Percentiles rank a stretch among this genome's conserved stretches.
These are phyloP conservation scores for Hoplostethus mediterraneus DNA, from an alignment of 2,797 vertebrate genomes.

Conservation along the genomic window DNA sequence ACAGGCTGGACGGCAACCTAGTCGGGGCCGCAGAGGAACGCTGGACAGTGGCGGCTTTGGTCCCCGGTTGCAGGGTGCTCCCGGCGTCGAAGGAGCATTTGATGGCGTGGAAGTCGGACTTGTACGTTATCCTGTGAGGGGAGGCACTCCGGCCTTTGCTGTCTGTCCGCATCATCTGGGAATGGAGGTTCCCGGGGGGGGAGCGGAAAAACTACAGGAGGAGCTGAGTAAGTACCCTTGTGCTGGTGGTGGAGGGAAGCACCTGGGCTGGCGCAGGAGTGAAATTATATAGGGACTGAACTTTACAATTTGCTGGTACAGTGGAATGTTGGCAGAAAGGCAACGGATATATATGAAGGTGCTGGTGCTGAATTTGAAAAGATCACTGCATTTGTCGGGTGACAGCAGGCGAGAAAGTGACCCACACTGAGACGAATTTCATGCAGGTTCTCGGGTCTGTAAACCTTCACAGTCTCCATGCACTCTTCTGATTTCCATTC, in stretches of 20 bases:
- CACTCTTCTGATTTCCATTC: conserved; percentile 14
- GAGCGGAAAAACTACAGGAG: conserved; percentile 13
- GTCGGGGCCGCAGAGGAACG: conserved; percentile 30
- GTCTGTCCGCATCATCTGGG: conserved; percentile 89
- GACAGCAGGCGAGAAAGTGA: conserved; percentile 25
- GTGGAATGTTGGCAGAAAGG: conserved; percentile 44
- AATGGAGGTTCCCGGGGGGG: conserved; percentile 22
- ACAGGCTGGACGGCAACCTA: conserved; percentile 57
- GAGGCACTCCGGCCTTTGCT: conserved; percentile 92
- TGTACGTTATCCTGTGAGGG: conserved; percentile 93
- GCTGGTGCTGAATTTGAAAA: conserved; percentile 42
- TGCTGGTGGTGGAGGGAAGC: conserved; percentile 4
- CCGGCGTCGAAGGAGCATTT: conserved; percentile 91
- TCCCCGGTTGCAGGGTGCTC: conserved; percentile 60
- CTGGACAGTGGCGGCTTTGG: conserved; percentile 38
- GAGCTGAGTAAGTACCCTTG: conserved; percentile 4
- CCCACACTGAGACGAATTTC: not conserved
- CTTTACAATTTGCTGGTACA: conserved; percentile 43
- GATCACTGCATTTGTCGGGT: conserved; percentile 27
- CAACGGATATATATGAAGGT: conserved; percentile 13
- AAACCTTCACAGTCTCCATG: conserved; percentile 41
- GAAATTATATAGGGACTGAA: not conserved
- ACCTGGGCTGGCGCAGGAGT: conserved; percentile 19
- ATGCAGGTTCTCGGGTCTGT: conserved; percentile 18
- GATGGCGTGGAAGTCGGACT: conserved; percentile 92